Evolutionary conservation across 2,113 vertebrate species (phyloP), one percentile per base, ranked within the genome.

Genomic region (Dolichotis patagonum): DNA sequence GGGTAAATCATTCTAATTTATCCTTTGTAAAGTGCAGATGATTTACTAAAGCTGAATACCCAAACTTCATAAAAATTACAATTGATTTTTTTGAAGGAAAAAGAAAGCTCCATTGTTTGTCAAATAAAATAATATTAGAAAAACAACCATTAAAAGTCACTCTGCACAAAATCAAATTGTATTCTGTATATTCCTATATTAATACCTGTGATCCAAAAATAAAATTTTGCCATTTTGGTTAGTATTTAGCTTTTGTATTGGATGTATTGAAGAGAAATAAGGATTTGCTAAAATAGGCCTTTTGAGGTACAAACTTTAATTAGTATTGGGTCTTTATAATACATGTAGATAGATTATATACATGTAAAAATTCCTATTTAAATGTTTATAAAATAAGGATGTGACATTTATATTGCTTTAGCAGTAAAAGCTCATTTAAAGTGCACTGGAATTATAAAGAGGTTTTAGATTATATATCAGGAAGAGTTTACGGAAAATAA

Each of bases 381-480:
- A 69, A 56, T 96, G 43, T 63, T 95, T 93, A 73, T 63, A 77
- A 84, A 93, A 58, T 88, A 84, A 97, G 19, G 38, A 49, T 93
- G 54, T 90, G 62, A 93, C 38, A 85, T 90, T 82, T 88, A 93
- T 38, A 85, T 67, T 71, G 22, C 17, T 58, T 81, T 95, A 80
- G 58, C 75, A 56, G 54, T 77, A 28, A 96, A 95, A 88, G 63
- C 14, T 89, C 41, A 65, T 58, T 49, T 81, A 83, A 60, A 58
- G 69, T 63, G 7, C 63, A 52, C 69, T 67, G 54, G 11, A 85
- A 78, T 89, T 62, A 58, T 82, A 56, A 81, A 52, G 35, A 75
- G 7, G 16, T 86, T 89, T 96, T 89, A 95, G n/a, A 92, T 28
- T 86, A 89, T 19, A 35, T 32, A 32, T 69, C 32, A 90, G 41